A percentile compares a stretch with the other conserved stretches of the same genome.
Evolutionary conservation across 2,888 invertebrate genomes (phyloP).

Genomic region (Sialis fuliginosa): DNA sequence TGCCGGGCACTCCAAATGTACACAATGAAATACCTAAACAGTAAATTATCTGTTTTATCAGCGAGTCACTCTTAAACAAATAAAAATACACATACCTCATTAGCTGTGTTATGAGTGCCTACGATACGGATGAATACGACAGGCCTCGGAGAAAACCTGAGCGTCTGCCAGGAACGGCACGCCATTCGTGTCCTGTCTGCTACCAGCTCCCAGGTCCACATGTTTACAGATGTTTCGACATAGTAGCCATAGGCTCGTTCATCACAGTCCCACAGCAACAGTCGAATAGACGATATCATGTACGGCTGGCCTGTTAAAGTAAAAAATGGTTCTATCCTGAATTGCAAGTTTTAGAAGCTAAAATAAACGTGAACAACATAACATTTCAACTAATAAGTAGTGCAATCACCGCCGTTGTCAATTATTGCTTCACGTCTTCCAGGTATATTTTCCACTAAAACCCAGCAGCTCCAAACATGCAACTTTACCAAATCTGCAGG

Average conservation of each 20-base stretch:
- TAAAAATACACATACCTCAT: slow-evolving; percentile 48
- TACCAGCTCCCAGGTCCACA: slow-evolving; percentile 81
- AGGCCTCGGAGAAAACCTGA: slow-evolving; percentile 66
- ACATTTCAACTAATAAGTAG: too few relatives aligned
- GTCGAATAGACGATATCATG: slow-evolving; percentile 72
- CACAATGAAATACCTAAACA: slow-evolving; percentile 83
- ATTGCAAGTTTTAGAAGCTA: too few relatives aligned
- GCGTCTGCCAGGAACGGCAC: slow-evolving; percentile 89
- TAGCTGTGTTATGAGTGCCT: slow-evolving; percentile 93
- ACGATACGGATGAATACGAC: slow-evolving; percentile 89
- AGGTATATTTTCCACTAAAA: too few relatives aligned
- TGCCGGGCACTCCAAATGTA: slow-evolving; percentile 93
- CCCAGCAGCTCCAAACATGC: too few relatives aligned
- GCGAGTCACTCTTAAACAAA: neutral
- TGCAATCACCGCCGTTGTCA: too few relatives aligned
- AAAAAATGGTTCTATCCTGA: too few relatives aligned
- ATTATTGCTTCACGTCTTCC: too few relatives aligned
- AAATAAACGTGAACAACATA: too few relatives aligned
- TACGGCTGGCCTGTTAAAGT: slow-evolving; percentile 61
- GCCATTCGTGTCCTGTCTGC: slow-evolving; percentile 72
- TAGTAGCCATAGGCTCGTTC: slow-evolving; percentile 90
- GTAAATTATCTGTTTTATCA: slow-evolving; percentile 1
- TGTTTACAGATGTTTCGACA: slow-evolving; percentile 85
- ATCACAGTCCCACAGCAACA: slow-evolving; percentile 95
- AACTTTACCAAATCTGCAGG: too few relatives aligned